Conservation (phyloP, 2,113 vertebrate genomes). For the Physeter macrocephalus region DNA sequence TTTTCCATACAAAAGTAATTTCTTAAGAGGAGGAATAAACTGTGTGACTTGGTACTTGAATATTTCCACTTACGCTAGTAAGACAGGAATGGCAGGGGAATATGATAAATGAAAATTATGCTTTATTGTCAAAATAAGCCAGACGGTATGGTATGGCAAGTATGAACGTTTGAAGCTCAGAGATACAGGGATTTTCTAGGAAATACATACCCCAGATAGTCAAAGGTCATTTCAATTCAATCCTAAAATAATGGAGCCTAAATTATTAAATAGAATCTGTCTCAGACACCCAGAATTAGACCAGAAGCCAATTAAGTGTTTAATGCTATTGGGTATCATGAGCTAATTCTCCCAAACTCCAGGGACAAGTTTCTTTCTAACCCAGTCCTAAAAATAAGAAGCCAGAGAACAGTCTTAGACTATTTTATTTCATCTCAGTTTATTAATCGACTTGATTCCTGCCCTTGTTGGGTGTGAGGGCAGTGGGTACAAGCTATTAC, state of each 20-base stretch:
- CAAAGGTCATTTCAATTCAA: slow-evolving; percentile 43
- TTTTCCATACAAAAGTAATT: slow-evolving; percentile 14
- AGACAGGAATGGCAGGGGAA: not conserved
- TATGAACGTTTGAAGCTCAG: not conserved
- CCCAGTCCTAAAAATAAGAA: slow-evolving; percentile 52
- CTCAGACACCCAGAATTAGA: slow-evolving; percentile 55
- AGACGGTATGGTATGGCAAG: not conserved
- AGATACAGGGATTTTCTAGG: not conserved
- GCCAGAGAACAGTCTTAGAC: not conserved
- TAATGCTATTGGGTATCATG: slow-evolving; percentile 42
- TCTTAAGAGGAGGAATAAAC: not conserved
- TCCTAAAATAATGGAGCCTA: slow-evolving; percentile 52
- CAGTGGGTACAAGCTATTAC: not conserved
- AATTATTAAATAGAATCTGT: slow-evolving; percentile 63
- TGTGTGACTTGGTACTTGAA: not conserved
- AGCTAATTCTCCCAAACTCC: slow-evolving; percentile 51
- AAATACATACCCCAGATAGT: not conserved
- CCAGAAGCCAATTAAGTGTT: slow-evolving; percentile 59
- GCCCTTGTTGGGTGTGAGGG: not conserved
- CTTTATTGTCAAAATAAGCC: not conserved
- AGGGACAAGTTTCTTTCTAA: slow-evolving; percentile 49
- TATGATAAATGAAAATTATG: not conserved
- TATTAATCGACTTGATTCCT: slow-evolving; percentile 19
- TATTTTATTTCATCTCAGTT: slow-evolving; percentile 38
- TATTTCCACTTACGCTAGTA: not conserved